Base-by-base conservation (phyloP, 1,140 invertebrate species). In the Drosophila fuyamai region DNA sequence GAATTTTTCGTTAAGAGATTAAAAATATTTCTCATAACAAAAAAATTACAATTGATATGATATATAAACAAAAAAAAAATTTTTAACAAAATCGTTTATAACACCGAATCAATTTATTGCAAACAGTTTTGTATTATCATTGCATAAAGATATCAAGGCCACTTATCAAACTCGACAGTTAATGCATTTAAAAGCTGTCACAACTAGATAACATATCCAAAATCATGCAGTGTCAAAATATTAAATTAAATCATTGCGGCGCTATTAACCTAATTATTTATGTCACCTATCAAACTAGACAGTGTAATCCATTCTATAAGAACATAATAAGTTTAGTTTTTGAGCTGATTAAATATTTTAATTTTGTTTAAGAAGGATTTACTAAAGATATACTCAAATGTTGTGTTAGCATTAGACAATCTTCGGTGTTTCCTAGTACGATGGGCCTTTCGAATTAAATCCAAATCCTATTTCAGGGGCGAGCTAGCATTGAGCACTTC, bases 401-500 rank as follows among this genome's bases (percentile, higher is more conserved):
- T 4, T 23, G 0, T 23, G 0, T 2, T 23, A 4, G 4, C 23
- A 4, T 23, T 23, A 23, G 23, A 23, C 23, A 32, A 32, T 32
- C 23, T n/a, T 29, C 4, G 23, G 7, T n/a, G 4, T 29, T 47
- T 18, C 12, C 23, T 47, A 47, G 18, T 47, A 23, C 9, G 29
- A 8, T 32, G 29, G 23, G 23, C 23, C 29, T 32, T 32, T 14
- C 13, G 5, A 23, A 9, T 43, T n/a, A 47, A 8, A 29, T 18
- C 6, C 38, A 29, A 66, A 44, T 44, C 43, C 18, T 7, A 53
- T 40, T 70, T 44, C 51, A 66, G 43, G 60, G 59, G 60, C 59
- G 23, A n/a, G 27, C 38, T 29, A 13, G 16, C 40, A 79, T 72
- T 79, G 68, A 47, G 61, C 71, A 59, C 32, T 50, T 63, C 50